Evolutionary conservation across 2,113 vertebrate genomes (phyloP).

Genomic region (Vulpes vulpes): DNA sequence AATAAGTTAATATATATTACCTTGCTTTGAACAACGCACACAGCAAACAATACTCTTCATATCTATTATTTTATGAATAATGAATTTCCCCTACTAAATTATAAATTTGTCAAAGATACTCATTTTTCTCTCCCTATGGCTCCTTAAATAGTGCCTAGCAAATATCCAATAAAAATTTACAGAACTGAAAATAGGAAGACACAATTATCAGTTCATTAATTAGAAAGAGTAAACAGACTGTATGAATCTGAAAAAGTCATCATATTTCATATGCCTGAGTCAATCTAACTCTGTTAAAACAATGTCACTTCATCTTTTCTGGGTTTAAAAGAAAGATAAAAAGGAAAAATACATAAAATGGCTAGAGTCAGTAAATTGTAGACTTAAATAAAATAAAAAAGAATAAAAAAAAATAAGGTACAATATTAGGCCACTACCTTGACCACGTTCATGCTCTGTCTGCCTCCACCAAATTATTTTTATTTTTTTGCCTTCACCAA

Average conservation of each 20-base stretch:
- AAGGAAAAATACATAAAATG: not conserved
- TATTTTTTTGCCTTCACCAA: not conserved
- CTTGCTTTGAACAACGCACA: not conserved
- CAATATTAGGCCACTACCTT: constrained; percentile 51
- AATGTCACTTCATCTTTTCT: constrained; percentile 41
- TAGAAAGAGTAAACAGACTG: constrained; percentile 71
- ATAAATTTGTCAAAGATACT: constrained; percentile 29
- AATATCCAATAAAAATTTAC: constrained; percentile 65
- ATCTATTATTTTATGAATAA: constrained; percentile 53
- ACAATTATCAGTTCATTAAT: constrained; percentile 68
- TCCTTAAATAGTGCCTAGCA: constrained; percentile 53
- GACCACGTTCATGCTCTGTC: not conserved
- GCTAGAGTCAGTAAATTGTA: not conserved
- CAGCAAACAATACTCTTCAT: not conserved
- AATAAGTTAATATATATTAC: not conserved
- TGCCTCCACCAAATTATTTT: not conserved
- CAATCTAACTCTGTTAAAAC: constrained; percentile 43
- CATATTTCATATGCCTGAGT: constrained; percentile 46
- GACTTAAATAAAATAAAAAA: not conserved
- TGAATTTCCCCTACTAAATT: not conserved
- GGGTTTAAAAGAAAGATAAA: not conserved
- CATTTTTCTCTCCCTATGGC: constrained; percentile 44
- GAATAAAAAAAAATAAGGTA: constrained; percentile 38
- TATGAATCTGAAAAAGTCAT: constrained; percentile 54
- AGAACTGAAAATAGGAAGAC: constrained; percentile 62